phyloP scores from a whole-genome alignment of 2,888 invertebrate species.

The Platerodrilus igneus region DNA sequence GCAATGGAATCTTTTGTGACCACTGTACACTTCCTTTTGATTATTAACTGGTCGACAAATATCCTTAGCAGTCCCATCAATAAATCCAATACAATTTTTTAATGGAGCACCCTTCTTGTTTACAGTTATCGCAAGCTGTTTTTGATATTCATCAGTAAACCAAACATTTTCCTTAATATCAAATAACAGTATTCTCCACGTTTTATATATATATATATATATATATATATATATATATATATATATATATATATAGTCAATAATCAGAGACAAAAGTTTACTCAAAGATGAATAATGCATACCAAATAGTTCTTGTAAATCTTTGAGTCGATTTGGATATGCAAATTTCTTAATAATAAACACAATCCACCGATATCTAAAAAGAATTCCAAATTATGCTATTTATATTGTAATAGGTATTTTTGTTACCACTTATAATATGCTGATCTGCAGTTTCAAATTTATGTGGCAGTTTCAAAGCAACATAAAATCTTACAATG shows the following conservation, averaged over 20 bases:
- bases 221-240: no score
- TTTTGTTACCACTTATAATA: conserved; percentile 4
- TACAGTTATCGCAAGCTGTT: background rate
- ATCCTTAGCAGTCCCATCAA: conserved; percentile 2
- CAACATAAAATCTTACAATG: background rate
- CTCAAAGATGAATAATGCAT: conserved; percentile 3
- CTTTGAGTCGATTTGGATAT: conserved; percentile 2
- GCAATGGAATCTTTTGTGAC: conserved; percentile 2
- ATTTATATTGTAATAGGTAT: no score
- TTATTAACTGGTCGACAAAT: conserved; percentile 1
- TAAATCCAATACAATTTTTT: conserved; percentile 2
- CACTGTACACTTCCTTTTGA: conserved; percentile 7
- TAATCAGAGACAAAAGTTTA: background rate
- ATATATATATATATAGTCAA: no score
- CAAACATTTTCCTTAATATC: conserved; percentile 5
- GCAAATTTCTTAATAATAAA: conserved; percentile 1
- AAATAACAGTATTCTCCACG: background rate
- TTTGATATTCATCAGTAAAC: background rate
- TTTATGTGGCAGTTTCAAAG: conserved; percentile 2
- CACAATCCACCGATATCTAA: conserved; percentile 4
- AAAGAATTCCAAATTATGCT: background rate
- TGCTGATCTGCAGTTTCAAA: conserved; percentile 4
- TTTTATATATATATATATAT: conserved; percentile 4
- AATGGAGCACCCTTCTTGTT: conserved; percentile 1
- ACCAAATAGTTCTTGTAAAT: background rate